phyloP scores from a whole-genome alignment of 2,888 invertebrate species.

The Noctua pronuba region DNA sequence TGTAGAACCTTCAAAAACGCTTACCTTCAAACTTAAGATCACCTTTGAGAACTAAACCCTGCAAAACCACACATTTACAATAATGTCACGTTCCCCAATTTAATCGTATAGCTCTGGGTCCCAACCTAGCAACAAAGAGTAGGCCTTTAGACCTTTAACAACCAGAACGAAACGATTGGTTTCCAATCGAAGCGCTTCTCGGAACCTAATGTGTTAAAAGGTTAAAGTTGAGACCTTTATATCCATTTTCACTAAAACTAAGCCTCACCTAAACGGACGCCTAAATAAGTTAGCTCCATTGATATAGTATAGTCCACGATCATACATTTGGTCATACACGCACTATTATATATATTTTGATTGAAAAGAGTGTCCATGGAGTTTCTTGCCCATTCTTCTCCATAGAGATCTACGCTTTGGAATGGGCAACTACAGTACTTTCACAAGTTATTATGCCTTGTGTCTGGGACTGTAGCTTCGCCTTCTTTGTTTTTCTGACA shows the following conservation, averaged over 20 bases:
- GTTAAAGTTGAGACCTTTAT: neutral
- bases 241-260: neutral
- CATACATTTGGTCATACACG: too few relatives aligned
- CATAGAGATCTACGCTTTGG: too few relatives aligned
- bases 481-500: too few relatives aligned
- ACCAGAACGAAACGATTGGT: neutral
- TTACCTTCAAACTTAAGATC: neutral
- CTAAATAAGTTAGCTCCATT: too few relatives aligned
- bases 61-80: constrained; percentile 9
- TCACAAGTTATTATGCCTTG: too few relatives aligned
- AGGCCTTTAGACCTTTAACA: neutral
- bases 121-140: neutral
- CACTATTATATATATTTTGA: too few relatives aligned
- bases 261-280: neutral
- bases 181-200: constrained; percentile 4
- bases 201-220: neutral
- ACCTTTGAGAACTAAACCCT: neutral
- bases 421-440: too few relatives aligned
- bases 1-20: too few relatives aligned
- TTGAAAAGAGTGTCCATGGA: too few relatives aligned
- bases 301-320: too few relatives aligned
- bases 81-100: constrained; percentile 12
- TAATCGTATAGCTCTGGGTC: constrained; percentile 19
- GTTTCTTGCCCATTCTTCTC: too few relatives aligned
- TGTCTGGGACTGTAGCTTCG: too few relatives aligned